A percentile compares a stretch with the other conserved stretches of the same genome.
Evolutionary conservation across 92 coral and sea anemone genomes (phyloP).

Genomic region (Pocillopora meandrina): DNA sequence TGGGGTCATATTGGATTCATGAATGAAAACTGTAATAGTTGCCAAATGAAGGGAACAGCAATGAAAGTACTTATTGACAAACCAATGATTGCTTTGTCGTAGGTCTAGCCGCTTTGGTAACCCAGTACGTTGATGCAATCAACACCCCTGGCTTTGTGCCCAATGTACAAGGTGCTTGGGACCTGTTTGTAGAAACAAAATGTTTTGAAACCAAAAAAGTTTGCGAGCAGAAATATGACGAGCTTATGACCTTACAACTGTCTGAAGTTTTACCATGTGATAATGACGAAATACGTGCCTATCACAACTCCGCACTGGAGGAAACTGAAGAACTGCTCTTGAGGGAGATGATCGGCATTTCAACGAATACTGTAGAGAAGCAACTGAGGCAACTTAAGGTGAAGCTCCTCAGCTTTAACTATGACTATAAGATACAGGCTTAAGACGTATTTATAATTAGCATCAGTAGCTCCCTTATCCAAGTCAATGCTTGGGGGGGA

Average conservation of each 20-base stretch:
- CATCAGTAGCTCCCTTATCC: too few species aligned
- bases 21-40: too few species aligned
- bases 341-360: conserved; percentile 21
- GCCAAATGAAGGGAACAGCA: too few species aligned
- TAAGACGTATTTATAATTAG: too few species aligned
- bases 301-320: conserved; percentile 40
- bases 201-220: conserved; percentile 29
- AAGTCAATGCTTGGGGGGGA: too few species aligned
- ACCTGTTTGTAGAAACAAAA: conserved; percentile 42
- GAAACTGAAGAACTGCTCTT: conserved; percentile 4
- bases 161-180: conserved; percentile 67
- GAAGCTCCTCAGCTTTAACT: background rate
- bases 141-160: conserved; percentile 70
- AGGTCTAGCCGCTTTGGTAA: conserved; percentile 60
- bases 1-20: too few species aligned
- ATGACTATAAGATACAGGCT: too few species aligned
- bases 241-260: conserved; percentile 20
- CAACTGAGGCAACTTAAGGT: conserved; percentile 45
- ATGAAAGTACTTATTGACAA: background rate
- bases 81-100: background rate
- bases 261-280: conserved; percentile 26
- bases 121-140: conserved; percentile 56
- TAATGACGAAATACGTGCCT: conserved; percentile 38
- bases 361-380: conserved; percentile 26
- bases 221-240: conserved; percentile 32